Evolutionary conservation across 2,113 vertebrate species (phyloP).

Genomic region (Eira barbara): DNA sequence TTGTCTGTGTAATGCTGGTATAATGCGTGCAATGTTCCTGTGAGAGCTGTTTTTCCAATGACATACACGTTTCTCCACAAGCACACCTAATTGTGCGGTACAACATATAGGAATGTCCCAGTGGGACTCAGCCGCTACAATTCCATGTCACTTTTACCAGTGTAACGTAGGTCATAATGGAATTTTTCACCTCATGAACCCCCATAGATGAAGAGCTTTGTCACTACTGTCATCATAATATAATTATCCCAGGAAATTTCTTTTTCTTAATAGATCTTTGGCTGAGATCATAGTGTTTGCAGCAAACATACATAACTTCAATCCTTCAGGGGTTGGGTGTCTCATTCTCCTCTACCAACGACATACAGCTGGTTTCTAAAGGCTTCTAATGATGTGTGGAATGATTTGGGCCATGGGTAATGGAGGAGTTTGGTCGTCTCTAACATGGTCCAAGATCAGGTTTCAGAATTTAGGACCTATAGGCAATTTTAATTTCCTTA

Average conservation of each 20-base stretch:
- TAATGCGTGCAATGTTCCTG: constrained; percentile 75
- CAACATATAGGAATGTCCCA: constrained; percentile 80
- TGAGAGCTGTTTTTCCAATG: constrained; percentile 83
- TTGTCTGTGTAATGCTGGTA: constrained; percentile 86
- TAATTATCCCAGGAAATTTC: constrained; percentile 85
- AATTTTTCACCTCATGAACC: constrained; percentile 85
- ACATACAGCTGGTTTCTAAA: constrained; percentile 82
- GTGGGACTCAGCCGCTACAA: constrained; percentile 83
- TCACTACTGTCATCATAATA: constrained; percentile 71
- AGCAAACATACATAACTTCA: constrained; percentile 84
- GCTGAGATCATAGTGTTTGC: constrained; percentile 88
- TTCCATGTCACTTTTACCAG: constrained; percentile 83
- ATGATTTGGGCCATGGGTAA: constrained; percentile 77
- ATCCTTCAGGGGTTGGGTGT: constrained; percentile 81
- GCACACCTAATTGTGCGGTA: constrained; percentile 83
- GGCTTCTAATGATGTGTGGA: constrained; percentile 84
- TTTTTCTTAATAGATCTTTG: constrained; percentile 70
- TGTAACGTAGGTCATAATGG: constrained; percentile 83
- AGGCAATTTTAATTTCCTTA: constrained; percentile 84
- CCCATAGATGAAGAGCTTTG: constrained; percentile 85
- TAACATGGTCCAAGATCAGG: constrained; percentile 80
- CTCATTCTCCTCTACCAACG: constrained; percentile 85
- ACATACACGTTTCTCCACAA: constrained; percentile 82
- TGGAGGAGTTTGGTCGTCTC: constrained; percentile 59
- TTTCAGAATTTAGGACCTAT: constrained; percentile 85